Evolutionary conservation across 2,888 invertebrate genomes (phyloP), one percentile per base, ranked within the genome.

Genomic region (Mesoligia furuncula): DNA sequence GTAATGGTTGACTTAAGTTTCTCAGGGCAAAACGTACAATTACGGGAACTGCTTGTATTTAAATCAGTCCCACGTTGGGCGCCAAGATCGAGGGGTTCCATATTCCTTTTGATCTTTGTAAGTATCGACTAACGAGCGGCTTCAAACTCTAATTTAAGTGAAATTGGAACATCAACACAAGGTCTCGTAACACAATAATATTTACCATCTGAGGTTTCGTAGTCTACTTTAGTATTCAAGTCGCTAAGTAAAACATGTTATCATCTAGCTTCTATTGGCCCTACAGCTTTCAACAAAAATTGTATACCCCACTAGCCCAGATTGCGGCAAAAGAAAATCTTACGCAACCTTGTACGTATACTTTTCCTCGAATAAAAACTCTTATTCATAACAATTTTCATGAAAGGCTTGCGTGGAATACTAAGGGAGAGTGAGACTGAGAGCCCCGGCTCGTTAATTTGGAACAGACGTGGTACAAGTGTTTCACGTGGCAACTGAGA

Each of bases 1-100:
- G 84, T 90, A 91, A 91, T 90, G 89, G 87, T 80, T 85, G 85
- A 89, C 84, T 91, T 89, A 88, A 90, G 88, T 81, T 86, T 84
- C 78, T 87, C 80, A 81, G 84, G 79, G 80, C 85, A 86, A 86
- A 85, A 84, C 85, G 84, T 73, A 81, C 79, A 74, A 75, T 85
- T 80, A 89, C 80, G 79, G 77, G 66, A 82, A 85, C 78, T 66
- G 81, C 82, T 80, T 64, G 71, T 61, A 73, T 81, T 85, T 78
- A 75, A 83, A 85, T 86, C 88, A 88, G 85, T 81, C 85, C 87
- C 87, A 85, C 79, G 90, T 88, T 88, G 92, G 90, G 91, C 89
- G 90, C 90, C 90, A 91, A 85, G 73, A 83, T 73, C 65, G 72
- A 72, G 20, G 27, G 31, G 36, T 39, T 59, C 64, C 39, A 54